Conservation (phyloP, 2,113 vertebrate genomes). For the Lichenostomus cassidix region DNA sequence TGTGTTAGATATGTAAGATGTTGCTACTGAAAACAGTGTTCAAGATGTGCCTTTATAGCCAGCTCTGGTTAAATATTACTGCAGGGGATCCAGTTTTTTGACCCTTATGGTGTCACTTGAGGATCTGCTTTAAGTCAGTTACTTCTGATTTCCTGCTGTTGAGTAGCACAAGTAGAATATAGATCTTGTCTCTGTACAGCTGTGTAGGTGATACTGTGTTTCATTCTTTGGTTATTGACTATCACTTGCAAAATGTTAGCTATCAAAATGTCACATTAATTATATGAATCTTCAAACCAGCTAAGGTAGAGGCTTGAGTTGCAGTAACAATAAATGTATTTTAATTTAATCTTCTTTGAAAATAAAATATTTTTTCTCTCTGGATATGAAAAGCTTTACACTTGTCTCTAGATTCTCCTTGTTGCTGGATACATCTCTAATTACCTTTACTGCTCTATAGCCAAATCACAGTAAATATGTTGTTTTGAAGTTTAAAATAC, state of each 20-base stretch:
- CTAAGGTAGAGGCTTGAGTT: background rate
- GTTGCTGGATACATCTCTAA: background rate
- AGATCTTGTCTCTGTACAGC: background rate
- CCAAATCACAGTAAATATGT: background rate
- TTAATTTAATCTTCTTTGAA: background rate
- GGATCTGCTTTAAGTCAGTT: background rate
- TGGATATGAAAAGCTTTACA: background rate
- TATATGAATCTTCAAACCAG: background rate
- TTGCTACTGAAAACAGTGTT: background rate
- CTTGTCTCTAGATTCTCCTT: background rate
- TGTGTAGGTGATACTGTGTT: background rate
- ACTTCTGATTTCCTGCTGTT: background rate
- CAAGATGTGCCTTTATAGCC: background rate
- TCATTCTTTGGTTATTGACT: background rate
- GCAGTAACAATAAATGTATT: background rate
- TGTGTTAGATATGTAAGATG: background rate
- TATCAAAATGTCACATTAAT: background rate
- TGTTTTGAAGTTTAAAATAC: background rate
- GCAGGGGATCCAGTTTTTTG: background rate
- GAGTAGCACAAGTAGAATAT: background rate
- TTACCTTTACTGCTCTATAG: background rate
- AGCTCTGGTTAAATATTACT: background rate
- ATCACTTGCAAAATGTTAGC: background rate
- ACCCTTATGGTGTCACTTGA: accelerated
- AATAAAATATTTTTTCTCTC: background rate